Base-by-base conservation (phyloP, 2,888 invertebrate genomes). In the Spisula solida region DNA sequence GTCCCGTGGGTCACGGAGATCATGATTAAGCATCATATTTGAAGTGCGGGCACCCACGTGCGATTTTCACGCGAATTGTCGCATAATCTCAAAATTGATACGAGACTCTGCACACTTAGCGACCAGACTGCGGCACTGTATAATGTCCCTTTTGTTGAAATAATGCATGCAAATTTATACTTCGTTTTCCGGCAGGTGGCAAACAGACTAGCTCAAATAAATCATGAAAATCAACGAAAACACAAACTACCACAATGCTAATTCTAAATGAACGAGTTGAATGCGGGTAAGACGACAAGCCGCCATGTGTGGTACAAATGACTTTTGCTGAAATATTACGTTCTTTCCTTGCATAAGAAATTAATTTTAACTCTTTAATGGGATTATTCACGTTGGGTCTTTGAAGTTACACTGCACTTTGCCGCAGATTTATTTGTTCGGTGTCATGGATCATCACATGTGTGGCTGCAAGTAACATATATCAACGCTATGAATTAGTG, bases 11-110 rank as follows among this genome's bases (percentile, higher is more conserved):
- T 75, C 31, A 75, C 34, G 31, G 82, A 81, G 87, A 87, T 87
- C 88, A 87, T 82, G 81, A 70, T 85, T 66, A 51, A 81, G 56
- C 88, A 91, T 91, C 84, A 75, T 82, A 82, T 85, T 31, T 82
- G 85, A 83, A 80, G 85, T 55, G 60, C 87, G 85, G 47, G 34
- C 60, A 70, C 80, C 84, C 48, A 70, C 85, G 85, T 80, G 75
- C 88, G 85, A 88, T 85, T 87, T 85, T 91, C 88, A 91, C 84
- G 80, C 29, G 51, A 41, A 81, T 84, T 86, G 88, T 86, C 88
- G 85, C 51, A 75, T 81, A 75, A 81, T 85, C 81, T 75, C 56
- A 34, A 51, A 75, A 80, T 79, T 78, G 85, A 85, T 85, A 85
- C 34, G 75, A 75, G 51, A 79, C 82, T 84, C 78, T 85, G 85